A percentile compares a stretch with the other conserved stretches of the same genome.
phyloP scores from a whole-genome alignment of 2,888 invertebrate species.

The Pherbina coryleti region DNA sequence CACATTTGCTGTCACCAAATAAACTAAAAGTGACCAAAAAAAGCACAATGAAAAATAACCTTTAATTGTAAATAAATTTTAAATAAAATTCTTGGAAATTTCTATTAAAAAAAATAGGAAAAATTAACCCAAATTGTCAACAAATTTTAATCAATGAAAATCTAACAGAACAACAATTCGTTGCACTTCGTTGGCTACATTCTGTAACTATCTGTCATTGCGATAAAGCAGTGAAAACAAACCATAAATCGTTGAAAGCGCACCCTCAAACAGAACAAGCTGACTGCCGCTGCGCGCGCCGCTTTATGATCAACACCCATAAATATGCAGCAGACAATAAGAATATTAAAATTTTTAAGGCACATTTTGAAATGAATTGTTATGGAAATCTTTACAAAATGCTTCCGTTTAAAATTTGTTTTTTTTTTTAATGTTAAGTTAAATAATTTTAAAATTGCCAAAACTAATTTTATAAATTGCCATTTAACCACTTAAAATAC shows the following conservation, averaged over 20 bases:
- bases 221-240: background rate
- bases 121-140: background rate
- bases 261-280: background rate
- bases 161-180: conserved; percentile 50
- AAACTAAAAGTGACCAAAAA: conserved; percentile 23
- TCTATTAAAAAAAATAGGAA: background rate
- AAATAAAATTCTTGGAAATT: conserved; percentile 13
- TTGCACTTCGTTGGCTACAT: conserved; percentile 56
- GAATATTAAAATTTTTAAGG: background rate
- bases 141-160: conserved; percentile 27
- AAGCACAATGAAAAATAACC: conserved; percentile 1
- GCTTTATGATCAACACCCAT: background rate
- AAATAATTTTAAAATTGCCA: conserved; percentile 23
- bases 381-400: conserved; percentile 17
- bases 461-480: conserved; percentile 51
- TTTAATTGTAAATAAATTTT: background rate
- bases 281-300: background rate
- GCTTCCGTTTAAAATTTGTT: conserved; percentile 16
- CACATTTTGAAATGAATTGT: background rate
- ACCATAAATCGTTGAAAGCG: background rate
- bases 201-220: background rate
- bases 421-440: background rate
- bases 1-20: conserved; percentile 61
- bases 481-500: conserved; percentile 43
- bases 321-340: background rate